phyloP scores from a whole-genome alignment of 2,888 invertebrate genomes.

The Megaustenia siamemsis region DNA sequence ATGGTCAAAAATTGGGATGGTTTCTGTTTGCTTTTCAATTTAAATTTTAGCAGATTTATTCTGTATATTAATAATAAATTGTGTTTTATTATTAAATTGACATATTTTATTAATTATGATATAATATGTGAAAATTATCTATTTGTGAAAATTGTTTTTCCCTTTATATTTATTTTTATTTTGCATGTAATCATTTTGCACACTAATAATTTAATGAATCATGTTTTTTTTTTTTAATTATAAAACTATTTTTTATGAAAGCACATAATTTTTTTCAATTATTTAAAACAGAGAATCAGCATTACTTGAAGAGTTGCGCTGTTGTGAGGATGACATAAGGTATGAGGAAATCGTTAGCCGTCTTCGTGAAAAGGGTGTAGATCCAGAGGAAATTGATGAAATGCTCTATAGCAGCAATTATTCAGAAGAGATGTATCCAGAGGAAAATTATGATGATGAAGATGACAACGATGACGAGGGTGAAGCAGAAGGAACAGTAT shows the following conservation, averaged over 20 bases:
- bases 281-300: conserved; percentile 41
- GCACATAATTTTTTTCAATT: neutral
- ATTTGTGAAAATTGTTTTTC: no score
- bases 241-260: no score
- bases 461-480: conserved; percentile 22
- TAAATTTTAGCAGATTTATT: neutral
- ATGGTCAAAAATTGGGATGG: no score
- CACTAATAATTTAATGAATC: no score
- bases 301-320: conserved; percentile 40
- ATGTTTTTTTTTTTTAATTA: no score
- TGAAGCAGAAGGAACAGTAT: conserved; percentile 38
- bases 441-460: conserved; percentile 32
- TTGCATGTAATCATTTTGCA: no score
- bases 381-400: conserved; percentile 47
- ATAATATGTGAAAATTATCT: no score
- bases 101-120: no score
- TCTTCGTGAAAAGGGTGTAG: conserved; percentile 45
- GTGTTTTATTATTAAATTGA: neutral
- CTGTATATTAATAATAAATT: neutral
- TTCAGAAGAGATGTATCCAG: neutral
- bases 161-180: no score
- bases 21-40: no score
- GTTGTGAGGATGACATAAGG: conserved; percentile 44
- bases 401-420: conserved; percentile 28
- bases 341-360: conserved; percentile 34